Evolutionary conservation across 2,113 vertebrate species (phyloP), one percentile per base, ranked within the genome.

Genomic region (Arvicanthis niloticus): DNA sequence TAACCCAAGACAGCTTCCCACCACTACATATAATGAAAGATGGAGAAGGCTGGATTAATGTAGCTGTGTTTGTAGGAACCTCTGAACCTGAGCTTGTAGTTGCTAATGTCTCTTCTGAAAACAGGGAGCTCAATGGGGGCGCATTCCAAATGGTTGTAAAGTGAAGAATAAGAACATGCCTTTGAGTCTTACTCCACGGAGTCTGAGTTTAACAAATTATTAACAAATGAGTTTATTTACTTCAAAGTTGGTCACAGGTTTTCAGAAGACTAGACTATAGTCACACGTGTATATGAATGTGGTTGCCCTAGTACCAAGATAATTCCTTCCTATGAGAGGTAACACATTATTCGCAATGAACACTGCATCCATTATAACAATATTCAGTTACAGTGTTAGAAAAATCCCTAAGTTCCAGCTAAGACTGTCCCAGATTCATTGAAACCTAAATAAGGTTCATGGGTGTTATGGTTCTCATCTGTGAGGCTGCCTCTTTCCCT

Each of bases 311-410:
- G 37, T 65, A 56, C 21, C 85, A 95, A 80, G 22, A 92, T 89
- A 48, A 90, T 88, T 94, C 91, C 70, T 53, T 85, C 58, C 58
- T 88, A 73, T 37, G 40, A 94, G 88, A 7, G 6, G 53, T 82
- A 91, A 31, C 51, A 6, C 9, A 42, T 78, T 91, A 70, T 80
- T 91, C 70, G 92, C 81, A 91, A 16, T 56, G 40, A 95, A 87
- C 3, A 72, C 22, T 72, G 67, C 85, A 76, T 5, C 40, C 53
- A 93, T 42, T 11, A 31, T 76, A 80, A 37, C 34, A 56, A 19
- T 73, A 73, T 13, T 76, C 7, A 95, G 40, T 77, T 90, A 48
- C 17, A 31, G 29, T 60, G 37, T 93, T 95, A 95, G 76, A n/a
- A 96, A 91, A 92, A 45, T 56, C 29, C 34, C 9, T 68, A 42